Evolutionary conservation across 2,797 vertebrate species (phyloP), one percentile per base, ranked within the genome.

Genomic region (Natrix natrix): DNA sequence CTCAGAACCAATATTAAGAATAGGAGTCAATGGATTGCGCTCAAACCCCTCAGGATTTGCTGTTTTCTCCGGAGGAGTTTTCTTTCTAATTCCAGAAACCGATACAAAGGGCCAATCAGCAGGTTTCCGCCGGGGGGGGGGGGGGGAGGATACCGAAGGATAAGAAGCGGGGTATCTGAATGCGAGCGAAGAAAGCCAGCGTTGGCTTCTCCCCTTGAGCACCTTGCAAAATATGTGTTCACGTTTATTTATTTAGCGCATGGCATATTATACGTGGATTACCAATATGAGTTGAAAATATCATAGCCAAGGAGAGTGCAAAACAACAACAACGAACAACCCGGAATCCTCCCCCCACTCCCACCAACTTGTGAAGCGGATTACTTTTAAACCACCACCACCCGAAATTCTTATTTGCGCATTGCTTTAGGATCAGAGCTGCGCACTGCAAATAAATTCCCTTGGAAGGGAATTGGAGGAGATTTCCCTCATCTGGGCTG

Each of bases 111-210:
- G 2, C 48, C n/a, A 54, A 17, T 8, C 22, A 17, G 83, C 22
- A 26, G 32, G 24, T 32, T 10, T 48, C 56, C 0, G 10, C 8
- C 3, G 48, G 48, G 2, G 48, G 48, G 48, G 2, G 48, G 48
- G 48, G 48, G 2, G 48, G 48, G 48, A 48, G 8, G 16, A 6
- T 66, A n/a, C 63, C 5, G 63, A 14, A 69, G 63, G n/a, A 69
- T 69, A 32, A 69, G 13, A 28, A 66, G 17, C 5, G 4, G 24
- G 8, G 5, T n/a, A 11, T 26, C 24, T 37, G 87, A 16, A 60
- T 17, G 6, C 28, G 12, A 24, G 20, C 5, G 16, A n/a, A 12
- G 5, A 0, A 0, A 59, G 7, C 6, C 8, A 8, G 7, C 26
- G 3, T 12, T 56, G 11, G 16, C 55, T 32, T 69, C 37, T 20